Base-by-base conservation (phyloP, 1,140 invertebrate species). In the Drosophila nigrodunni region DNA sequence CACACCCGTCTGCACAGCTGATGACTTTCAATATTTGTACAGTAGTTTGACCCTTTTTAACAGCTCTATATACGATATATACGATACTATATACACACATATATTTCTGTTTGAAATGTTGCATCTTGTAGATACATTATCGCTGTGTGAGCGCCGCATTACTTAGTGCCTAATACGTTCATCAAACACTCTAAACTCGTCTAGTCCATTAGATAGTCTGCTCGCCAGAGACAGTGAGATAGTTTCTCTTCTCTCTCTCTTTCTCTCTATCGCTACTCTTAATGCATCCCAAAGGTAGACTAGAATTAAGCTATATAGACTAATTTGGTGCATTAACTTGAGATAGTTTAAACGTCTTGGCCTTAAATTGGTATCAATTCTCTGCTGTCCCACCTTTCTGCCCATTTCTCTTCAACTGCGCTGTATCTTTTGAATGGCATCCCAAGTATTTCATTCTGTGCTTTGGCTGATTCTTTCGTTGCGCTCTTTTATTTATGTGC, bases 21-120 rank as follows among this genome's bases (percentile, higher is more conserved):
- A 78, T 77, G 82, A 87, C 83, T 89, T 74, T 81, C 70, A 90
- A 82, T 90, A 78, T 88, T 88, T 88, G 83, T 78, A 69, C 66
- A 88, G 85, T 78, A 83, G 82, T 90, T 90, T 90, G 86, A 90
- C 86, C 86, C 86, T 90, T 79, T 74, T 77, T 80, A 89, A 80
- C 83, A 88, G 83, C 82, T 87, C 80, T 87, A 79, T 87, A 83
- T 76, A 50, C 57, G 50, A 39, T 68, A 21, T 46, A 66, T 78
- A 3, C 25, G 62, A 57, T 61, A 61, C 65, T 21, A 74, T 6
- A 30, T 6, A 30, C 25, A 30, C 25, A 30, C 25, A 5, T 2
- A 30, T 30, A 30, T 30, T 4, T 30, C 2, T 30, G 25, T 30
- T 30, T 30, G 25, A 30, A 30, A 30, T 61, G 57, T 39, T 72